Conservation (phyloP, 2,797 vertebrate species). For the Sebastes variabilis region DNA sequence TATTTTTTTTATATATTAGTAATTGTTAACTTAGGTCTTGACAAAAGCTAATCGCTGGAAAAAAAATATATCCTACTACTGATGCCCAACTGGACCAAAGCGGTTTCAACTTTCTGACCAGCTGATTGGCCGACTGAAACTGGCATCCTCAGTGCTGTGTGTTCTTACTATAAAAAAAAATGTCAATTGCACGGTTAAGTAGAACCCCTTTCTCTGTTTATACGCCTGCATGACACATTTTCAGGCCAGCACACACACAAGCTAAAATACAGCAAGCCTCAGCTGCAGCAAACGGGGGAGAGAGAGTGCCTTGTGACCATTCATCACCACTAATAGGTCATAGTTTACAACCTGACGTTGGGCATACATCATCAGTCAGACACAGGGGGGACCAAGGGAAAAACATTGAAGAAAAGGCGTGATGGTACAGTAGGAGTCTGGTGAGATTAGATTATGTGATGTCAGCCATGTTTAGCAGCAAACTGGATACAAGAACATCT, state of each 20-base stretch:
- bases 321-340: conserved; percentile 77
- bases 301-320: conserved; percentile 54
- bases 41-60: not conserved
- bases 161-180: not conserved
- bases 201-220: not conserved
- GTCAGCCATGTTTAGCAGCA: conserved; percentile 11
- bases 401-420: conserved; percentile 26
- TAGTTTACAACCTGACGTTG: conserved; percentile 68
- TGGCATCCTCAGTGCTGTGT: not conserved
- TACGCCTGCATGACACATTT: not conserved
- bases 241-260: not conserved
- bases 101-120: not conserved
- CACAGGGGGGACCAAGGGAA: not conserved
- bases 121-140: not conserved
- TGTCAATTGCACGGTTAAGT: not conserved
- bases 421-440: conserved; percentile 20
- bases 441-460: conserved; percentile 54
- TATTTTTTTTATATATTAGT: not conserved
- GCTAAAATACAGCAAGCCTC: conserved; percentile 8
- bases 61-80: not conserved
- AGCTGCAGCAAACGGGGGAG: conserved; percentile 39
- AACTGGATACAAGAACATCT: conserved; percentile 10
- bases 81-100: not conserved
- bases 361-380: conserved; percentile 65
- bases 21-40: not conserved